Conservation (phyloP, 2,113 vertebrate species). For the Pseudolaguvia tuberculata region DNA sequence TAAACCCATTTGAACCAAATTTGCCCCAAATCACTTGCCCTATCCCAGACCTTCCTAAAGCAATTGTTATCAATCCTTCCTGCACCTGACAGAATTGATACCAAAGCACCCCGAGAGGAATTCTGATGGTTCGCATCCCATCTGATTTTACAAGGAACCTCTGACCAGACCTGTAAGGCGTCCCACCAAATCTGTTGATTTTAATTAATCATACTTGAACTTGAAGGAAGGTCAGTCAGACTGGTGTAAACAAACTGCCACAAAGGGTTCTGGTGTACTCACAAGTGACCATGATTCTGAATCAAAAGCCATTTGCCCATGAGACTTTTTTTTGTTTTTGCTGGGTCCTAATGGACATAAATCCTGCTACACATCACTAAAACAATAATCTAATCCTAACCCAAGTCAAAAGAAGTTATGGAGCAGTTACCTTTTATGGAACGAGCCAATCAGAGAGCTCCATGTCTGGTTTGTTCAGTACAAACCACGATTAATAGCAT, state of each 20-base stretch:
- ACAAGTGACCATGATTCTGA: not conserved
- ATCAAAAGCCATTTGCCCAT: not conserved
- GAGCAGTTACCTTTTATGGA: conserved; percentile 6
- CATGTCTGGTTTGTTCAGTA: not conserved
- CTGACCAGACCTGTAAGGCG: too few relatives aligned
- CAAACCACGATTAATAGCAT: not conserved
- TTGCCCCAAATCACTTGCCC: too few relatives aligned
- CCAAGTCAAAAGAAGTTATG: not conserved
- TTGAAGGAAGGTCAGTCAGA: too few relatives aligned
- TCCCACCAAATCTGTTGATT: not conserved
- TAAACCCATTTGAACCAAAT: too few relatives aligned
- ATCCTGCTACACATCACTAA: not conserved
- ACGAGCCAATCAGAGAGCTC: not conserved
- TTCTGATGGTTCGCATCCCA: too few relatives aligned
- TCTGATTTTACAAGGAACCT: too few relatives aligned
- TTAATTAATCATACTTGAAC: not conserved
- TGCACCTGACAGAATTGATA: too few relatives aligned
- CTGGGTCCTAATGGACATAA: not conserved
- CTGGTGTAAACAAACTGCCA: not conserved
- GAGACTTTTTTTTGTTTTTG: not conserved
- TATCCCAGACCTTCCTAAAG: too few relatives aligned
- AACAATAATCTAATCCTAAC: not conserved
- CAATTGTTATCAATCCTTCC: too few relatives aligned
- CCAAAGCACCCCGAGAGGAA: too few relatives aligned
- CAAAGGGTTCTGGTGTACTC: not conserved